phyloP scores from a whole-genome alignment of 2,113 vertebrate genomes.

The Junco hyemalis region DNA sequence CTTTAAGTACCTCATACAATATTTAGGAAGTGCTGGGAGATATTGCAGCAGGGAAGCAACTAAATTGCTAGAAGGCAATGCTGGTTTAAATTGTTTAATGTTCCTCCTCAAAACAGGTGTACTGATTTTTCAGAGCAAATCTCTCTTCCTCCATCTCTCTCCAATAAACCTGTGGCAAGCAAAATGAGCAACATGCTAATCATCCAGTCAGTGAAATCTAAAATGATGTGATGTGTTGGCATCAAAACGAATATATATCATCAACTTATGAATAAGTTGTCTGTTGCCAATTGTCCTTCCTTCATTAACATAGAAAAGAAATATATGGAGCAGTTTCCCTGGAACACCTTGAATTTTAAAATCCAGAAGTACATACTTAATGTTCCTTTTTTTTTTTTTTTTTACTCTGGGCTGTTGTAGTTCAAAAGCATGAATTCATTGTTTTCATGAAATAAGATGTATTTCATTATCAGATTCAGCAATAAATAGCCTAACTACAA shows the following conservation, averaged over 20 bases:
- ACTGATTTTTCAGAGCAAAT: conserved; percentile 31
- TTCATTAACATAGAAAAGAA: not conserved
- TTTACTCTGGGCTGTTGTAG: not conserved
- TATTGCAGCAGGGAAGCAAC: conserved; percentile 68
- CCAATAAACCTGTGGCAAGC: not conserved
- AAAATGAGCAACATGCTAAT: conserved; percentile 31
- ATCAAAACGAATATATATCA: not conserved
- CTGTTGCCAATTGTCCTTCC: not conserved
- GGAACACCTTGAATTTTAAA: not conserved
- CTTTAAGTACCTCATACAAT: conserved; percentile 75
- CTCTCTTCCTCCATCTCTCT: not conserved
- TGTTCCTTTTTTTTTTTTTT: not conserved
- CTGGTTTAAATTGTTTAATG: conserved; percentile 63
- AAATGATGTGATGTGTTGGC: not conserved
- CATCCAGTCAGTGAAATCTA: not conserved
- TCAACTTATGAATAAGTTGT: not conserved
- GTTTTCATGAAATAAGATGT: not conserved
- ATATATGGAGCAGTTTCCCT: not conserved
- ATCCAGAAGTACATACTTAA: not conserved
- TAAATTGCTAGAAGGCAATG: conserved; percentile 66
- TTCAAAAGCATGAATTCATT: not conserved
- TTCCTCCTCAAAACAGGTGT: conserved; percentile 44
- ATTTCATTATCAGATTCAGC: not conserved
- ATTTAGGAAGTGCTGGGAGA: conserved; percentile 72
- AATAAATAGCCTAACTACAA: not conserved